Evolutionary conservation across 2,797 vertebrate species (phyloP).

Genomic region (Momotus momota): DNA sequence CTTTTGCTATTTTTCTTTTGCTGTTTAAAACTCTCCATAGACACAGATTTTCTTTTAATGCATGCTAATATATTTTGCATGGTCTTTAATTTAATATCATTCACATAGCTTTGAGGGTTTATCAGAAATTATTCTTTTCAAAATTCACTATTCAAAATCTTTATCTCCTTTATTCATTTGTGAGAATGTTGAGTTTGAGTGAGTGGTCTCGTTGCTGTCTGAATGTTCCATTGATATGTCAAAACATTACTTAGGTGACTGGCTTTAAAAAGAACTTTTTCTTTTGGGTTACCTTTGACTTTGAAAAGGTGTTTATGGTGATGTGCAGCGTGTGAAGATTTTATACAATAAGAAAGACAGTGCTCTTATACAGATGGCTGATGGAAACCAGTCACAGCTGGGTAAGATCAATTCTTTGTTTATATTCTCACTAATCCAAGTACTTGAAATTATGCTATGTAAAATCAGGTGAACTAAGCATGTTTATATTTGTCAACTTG

Average conservation of each 20-base stretch:
- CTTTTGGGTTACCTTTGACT: slow-evolving; percentile 85
- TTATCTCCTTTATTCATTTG: slow-evolving; percentile 89
- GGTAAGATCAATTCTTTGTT: slow-evolving; percentile 83
- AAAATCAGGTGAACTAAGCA: neutral
- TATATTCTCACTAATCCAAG: neutral
- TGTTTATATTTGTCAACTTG: neutral
- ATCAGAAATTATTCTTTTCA: slow-evolving; percentile 88
- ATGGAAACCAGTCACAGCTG: slow-evolving; percentile 94
- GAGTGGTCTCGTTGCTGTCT: slow-evolving; percentile 86
- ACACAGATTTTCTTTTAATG: slow-evolving; percentile 88
- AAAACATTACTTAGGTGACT: slow-evolving; percentile 52
- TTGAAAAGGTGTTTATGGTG: slow-evolving; percentile 94
- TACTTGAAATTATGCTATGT: neutral
- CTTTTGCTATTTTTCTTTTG: slow-evolving; percentile 86
- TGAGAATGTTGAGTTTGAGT: slow-evolving; percentile 84
- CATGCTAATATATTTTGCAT: slow-evolving; percentile 92
- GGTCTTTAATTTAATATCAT: slow-evolving; percentile 89
- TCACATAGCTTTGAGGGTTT: slow-evolving; percentile 90
- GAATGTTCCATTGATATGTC: slow-evolving; percentile 86
- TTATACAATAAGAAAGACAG: slow-evolving; percentile 99
- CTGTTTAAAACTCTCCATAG: slow-evolving; percentile 87
- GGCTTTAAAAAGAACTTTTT: slow-evolving; percentile 77
- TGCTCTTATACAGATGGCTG: slow-evolving; percentile 97
- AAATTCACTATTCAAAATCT: slow-evolving; percentile 88
- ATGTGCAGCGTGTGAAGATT: slow-evolving; percentile 98